Evolutionary conservation across 2,113 vertebrate genomes (phyloP).

Genomic region (Galbula dea): DNA sequence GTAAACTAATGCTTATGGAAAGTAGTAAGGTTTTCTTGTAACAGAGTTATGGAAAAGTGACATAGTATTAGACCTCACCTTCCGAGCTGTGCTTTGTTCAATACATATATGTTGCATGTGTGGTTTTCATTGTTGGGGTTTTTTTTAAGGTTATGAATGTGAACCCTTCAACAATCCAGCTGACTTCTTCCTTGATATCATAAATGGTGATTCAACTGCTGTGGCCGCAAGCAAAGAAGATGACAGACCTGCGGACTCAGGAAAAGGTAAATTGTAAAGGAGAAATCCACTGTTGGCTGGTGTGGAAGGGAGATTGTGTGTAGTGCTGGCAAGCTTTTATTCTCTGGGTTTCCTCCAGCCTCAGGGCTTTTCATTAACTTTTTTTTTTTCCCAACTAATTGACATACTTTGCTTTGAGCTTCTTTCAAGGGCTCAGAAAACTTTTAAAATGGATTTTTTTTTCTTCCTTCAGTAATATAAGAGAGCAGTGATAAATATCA

Average conservation of each 20-base stretch:
- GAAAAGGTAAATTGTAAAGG: not conserved
- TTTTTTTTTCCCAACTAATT: not conserved
- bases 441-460: not conserved
- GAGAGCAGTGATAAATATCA: not conserved
- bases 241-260: not conserved
- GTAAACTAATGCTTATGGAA: not conserved
- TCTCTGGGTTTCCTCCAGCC: not conserved
- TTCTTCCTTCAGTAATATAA: not conserved
- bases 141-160: conserved; percentile 64
- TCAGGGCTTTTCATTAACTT: not conserved
- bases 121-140: not conserved
- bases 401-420: not conserved
- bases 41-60: not conserved
- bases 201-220: conserved; percentile 71
- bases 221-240: conserved; percentile 43
- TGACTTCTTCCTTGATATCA: conserved; percentile 71
- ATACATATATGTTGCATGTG: not conserved
- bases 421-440: not conserved
- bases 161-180: conserved; percentile 73
- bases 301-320: conserved; percentile 27
- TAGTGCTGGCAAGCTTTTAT: conserved; percentile 60
- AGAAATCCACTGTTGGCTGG: not conserved
- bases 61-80: not conserved
- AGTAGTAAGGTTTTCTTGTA: not conserved
- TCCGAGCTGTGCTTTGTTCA: not conserved